Conservation (phyloP, 1,140 invertebrate species). For the Macrotrachela quadricornifera region DNA sequence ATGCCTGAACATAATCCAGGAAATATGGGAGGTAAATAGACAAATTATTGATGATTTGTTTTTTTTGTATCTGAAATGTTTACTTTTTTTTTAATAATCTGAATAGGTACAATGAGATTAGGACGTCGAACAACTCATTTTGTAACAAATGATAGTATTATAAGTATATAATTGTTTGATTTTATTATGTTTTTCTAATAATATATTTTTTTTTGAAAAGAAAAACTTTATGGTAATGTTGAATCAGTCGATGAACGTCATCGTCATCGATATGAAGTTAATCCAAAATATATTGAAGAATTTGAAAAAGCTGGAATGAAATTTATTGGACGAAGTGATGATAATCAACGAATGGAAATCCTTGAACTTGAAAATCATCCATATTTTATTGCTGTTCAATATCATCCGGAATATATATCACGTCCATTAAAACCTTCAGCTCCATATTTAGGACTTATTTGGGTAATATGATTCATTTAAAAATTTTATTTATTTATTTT, state of each 20-base stretch:
- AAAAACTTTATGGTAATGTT: constrained; percentile 58
- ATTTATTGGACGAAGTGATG: constrained; percentile 60
- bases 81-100: too few relatives aligned
- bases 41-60: too few relatives aligned
- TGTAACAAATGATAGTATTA: background rate
- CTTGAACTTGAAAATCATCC: constrained; percentile 45
- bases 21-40: constrained; percentile 52
- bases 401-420: constrained; percentile 88
- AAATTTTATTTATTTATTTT: too few relatives aligned
- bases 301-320: constrained; percentile 60
- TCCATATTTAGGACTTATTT: constrained; percentile 55
- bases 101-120: constrained; percentile 78
- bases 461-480: constrained; percentile 30
- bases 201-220: constrained; percentile 32
- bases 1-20: constrained; percentile 94
- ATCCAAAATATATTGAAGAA: constrained; percentile 54
- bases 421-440: constrained; percentile 75
- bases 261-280: constrained; percentile 68
- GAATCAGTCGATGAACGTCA: constrained; percentile 78
- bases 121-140: constrained; percentile 73
- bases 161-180: too few relatives aligned
- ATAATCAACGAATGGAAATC: constrained; percentile 62
- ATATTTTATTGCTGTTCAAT: constrained; percentile 86
- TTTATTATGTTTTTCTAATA: too few relatives aligned
- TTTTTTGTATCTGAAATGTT: too few relatives aligned